Evolutionary conservation across 2,888 invertebrate species (phyloP).

Genomic region (Orthosia gracilis): DNA sequence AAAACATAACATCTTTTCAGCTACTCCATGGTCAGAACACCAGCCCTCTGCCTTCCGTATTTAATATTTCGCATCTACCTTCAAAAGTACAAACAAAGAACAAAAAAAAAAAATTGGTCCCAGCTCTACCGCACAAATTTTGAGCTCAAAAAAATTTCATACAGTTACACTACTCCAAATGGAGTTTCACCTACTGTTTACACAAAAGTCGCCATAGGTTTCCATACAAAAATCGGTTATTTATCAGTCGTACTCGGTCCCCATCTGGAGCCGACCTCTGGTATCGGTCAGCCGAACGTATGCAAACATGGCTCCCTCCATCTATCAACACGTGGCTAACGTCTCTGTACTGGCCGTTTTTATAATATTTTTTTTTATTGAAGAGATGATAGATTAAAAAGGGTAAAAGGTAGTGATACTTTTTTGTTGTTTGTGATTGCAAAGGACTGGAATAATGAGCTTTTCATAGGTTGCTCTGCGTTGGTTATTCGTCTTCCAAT

Average conservation of each 20-base stretch:
- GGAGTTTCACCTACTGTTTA: slow-evolving; percentile 32
- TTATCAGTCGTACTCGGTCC: slow-evolving; percentile 56
- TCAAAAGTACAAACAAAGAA: too few relatives aligned
- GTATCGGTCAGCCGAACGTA: slow-evolving; percentile 80
- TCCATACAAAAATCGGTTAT: slow-evolving; percentile 63
- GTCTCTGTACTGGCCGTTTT: slow-evolving; percentile 60
- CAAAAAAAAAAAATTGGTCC: neutral
- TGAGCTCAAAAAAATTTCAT: neutral
- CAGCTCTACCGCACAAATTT: neutral
- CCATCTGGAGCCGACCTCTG: slow-evolving; percentile 78
- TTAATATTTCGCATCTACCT: too few relatives aligned
- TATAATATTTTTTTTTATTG: slow-evolving; percentile 34
- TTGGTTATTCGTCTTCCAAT: neutral
- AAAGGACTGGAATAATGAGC: neutral
- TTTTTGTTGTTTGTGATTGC: neutral
- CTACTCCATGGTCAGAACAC: too few relatives aligned
- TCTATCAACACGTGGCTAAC: slow-evolving; percentile 79
- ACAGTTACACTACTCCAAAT: slow-evolving; percentile 3
- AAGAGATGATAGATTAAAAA: slow-evolving; percentile 27
- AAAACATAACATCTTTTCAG: too few relatives aligned
- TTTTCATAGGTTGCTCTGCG: neutral
- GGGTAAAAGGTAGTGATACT: slow-evolving; percentile 21
- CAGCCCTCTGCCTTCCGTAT: too few relatives aligned
- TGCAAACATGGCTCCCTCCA: slow-evolving; percentile 81
- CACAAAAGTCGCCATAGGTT: slow-evolving; percentile 45